These are phyloP conservation scores for Potorous gilbertii DNA, from an alignment of 2,797 vertebrate genomes.

Conservation along the genomic window DNA sequence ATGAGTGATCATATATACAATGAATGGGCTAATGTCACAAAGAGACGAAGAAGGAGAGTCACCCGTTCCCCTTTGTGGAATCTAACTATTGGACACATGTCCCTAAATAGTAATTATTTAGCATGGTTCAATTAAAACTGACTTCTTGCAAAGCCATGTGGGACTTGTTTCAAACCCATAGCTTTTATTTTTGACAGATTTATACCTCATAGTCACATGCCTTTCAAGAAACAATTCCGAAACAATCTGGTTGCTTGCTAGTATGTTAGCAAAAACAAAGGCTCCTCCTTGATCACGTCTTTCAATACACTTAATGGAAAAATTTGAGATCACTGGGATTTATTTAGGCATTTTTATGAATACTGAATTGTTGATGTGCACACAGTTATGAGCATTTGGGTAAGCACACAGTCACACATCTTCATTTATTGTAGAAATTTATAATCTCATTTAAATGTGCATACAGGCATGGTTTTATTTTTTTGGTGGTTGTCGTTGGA, in stretches of 20 bases:
- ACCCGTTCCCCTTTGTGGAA: background rate
- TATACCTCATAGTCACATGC: background rate
- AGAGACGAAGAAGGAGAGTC: background rate
- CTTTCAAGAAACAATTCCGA: constrained; percentile 42
- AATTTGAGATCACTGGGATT: background rate
- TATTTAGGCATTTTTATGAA: background rate
- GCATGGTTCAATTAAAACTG: background rate
- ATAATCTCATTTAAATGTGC: background rate
- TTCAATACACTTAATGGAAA: background rate
- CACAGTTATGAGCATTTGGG: background rate
- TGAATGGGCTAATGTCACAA: background rate
- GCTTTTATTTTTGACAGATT: constrained; percentile 32
- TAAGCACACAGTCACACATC: background rate
- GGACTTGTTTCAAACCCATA: background rate
- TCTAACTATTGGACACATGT: background rate
- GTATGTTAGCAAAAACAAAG: background rate
- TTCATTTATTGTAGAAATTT: constrained; percentile 1
- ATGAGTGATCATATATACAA: background rate
- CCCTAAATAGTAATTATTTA: background rate
- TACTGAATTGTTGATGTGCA: background rate
- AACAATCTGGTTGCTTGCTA: background rate
- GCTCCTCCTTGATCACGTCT: background rate
- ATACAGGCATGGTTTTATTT: background rate
- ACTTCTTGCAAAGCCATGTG: background rate
- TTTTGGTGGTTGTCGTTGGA: background rate